Percentiles rank a stretch among this genome's conserved stretches.
phyloP scores from a whole-genome alignment of 2,797 vertebrate species.

The Potorous gilbertii region DNA sequence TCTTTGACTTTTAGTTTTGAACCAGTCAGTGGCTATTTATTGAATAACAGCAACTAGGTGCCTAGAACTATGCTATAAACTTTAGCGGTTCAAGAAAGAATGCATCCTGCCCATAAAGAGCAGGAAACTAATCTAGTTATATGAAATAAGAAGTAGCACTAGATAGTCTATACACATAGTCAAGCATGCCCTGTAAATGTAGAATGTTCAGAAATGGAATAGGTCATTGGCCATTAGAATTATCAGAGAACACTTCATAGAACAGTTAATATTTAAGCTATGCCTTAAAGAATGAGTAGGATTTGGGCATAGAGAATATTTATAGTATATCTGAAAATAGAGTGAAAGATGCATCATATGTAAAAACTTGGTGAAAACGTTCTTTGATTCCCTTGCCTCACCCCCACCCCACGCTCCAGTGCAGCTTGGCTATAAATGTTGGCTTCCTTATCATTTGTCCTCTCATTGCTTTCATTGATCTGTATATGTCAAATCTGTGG shows the following conservation, averaged over 20 bases:
- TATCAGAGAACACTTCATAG: neutral
- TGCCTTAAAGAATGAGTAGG: slow-evolving; percentile 2
- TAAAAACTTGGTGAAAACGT: neutral
- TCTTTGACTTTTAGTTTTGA: neutral
- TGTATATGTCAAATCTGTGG: neutral
- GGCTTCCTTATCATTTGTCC: neutral
- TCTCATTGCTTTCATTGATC: no score
- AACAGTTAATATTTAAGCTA: neutral
- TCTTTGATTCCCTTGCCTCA: neutral
- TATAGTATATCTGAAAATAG: neutral
- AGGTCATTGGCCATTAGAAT: neutral
- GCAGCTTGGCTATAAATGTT: neutral
- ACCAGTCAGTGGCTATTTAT: neutral
- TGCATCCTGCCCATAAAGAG: neutral
- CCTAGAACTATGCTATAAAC: neutral
- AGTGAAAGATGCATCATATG: neutral
- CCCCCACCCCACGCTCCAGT: neutral
- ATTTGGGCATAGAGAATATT: slow-evolving; percentile 6
- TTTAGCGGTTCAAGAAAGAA: neutral
- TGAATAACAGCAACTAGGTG: neutral
- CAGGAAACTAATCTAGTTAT: neutral
- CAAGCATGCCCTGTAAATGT: neutral
- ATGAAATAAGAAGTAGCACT: neutral
- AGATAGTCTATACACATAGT: neutral
- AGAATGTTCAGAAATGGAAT: neutral